A percentile compares a stretch with the other conserved stretches of the same genome.
Evolutionary conservation across 1,140 invertebrate species (phyloP).

Genomic region (Macrobrachium nipponense): DNA sequence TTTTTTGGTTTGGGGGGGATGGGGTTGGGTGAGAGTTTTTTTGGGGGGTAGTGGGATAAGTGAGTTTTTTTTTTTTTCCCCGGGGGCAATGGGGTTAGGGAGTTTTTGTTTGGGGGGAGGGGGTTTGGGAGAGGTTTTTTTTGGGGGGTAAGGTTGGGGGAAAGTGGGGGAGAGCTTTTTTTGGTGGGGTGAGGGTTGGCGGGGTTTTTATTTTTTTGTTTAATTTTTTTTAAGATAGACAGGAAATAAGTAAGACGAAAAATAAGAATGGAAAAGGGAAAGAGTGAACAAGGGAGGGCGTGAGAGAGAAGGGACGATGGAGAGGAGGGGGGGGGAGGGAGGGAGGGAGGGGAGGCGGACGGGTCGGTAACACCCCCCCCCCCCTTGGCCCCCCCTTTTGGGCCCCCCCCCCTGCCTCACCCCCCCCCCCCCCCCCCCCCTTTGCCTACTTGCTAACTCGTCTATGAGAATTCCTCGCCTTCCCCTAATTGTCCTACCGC

Average conservation of each 20-base stretch:
- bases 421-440: no score
- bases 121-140: background rate
- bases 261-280: background rate
- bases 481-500: background rate
- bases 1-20: background rate
- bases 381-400: no score
- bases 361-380: background rate
- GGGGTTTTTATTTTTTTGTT: no score
- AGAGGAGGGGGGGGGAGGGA: no score
- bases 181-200: no score
- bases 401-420: background rate
- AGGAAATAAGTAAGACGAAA: no score
- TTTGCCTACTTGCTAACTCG: no score
- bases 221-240: background rate
- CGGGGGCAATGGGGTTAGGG: background rate
- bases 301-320: background rate
- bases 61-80: background rate
- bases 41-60: no score
- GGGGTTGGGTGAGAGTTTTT: no score
- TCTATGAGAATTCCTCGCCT: background rate
- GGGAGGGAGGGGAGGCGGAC: background rate
- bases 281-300: background rate
- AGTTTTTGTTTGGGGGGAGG: background rate
- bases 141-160: background rate
- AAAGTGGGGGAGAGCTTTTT: slow-evolving; percentile 15